Conservation (phyloP, 37 sponge, comb jelly and placozoan genomes). For the Petrosia ficiformis region DNA sequence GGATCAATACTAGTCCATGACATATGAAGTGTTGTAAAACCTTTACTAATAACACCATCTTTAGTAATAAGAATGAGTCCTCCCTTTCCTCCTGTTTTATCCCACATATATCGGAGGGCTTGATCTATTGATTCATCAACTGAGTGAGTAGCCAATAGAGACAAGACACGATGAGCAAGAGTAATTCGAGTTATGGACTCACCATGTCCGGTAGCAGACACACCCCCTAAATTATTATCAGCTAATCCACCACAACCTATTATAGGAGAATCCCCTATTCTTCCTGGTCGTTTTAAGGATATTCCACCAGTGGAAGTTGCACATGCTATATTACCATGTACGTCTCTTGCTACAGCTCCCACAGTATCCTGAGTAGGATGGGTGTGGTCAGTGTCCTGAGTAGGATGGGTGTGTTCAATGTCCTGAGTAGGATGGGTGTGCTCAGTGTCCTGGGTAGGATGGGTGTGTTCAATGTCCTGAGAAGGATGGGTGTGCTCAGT, state of each 20-base stretch:
- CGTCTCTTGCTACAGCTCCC: conserved; percentile 80
- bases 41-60: conserved; percentile 47
- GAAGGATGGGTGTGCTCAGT: too few species aligned
- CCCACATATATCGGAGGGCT: conserved; percentile 57
- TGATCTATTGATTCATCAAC: conserved; percentile 34
- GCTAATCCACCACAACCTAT: conserved; percentile 71
- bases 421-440: too few species aligned
- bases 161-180: conserved; percentile 46
- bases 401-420: too few species aligned
- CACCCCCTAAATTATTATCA: conserved; percentile 66
- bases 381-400: too few species aligned
- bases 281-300: conserved; percentile 61
- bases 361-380: conserved; percentile 59
- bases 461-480: too few species aligned
- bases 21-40: conserved; percentile 51
- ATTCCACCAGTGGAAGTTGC: conserved; percentile 89
- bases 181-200: conserved; percentile 70
- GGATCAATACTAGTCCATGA: conserved; percentile 65
- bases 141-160: not conserved
- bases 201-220: conserved; percentile 80
- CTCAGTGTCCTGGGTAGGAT: too few species aligned
- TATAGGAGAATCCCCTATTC: conserved; percentile 81
- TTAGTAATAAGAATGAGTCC: conserved; percentile 62
- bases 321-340: conserved; percentile 71
- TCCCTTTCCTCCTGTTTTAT: conserved; percentile 50